These are phyloP conservation scores for Corydoras sp. DNA, from an alignment of 2,113 vertebrate species.

Conservation along the genomic window DNA sequence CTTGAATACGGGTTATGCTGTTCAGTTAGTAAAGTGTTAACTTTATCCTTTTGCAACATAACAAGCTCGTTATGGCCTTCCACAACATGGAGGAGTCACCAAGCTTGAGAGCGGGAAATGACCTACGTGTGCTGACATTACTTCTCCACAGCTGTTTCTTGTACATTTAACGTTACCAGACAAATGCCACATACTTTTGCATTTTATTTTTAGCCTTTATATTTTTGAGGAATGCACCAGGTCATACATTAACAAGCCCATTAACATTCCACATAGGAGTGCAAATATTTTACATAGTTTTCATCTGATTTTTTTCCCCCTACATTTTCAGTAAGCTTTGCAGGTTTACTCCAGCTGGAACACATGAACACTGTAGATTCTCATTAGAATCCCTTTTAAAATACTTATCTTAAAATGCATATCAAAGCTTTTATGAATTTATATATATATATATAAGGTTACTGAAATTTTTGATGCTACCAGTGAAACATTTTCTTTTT, in stretches of 20 bases:
- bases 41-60: conserved; percentile 4
- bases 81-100: conserved; percentile 14
- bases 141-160: conserved; percentile 1
- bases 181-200: background rate
- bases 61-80: conserved; percentile 23
- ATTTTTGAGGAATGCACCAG: background rate
- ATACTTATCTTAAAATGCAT: too few relatives aligned
- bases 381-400: too few relatives aligned
- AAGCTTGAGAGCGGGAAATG: conserved; percentile 22
- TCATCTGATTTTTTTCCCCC: background rate
- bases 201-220: conserved; percentile 4
- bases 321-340: too few relatives aligned
- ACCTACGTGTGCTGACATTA: conserved; percentile 5
- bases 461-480: too few relatives aligned
- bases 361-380: too few relatives aligned
- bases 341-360: too few relatives aligned
- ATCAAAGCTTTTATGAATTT: too few relatives aligned
- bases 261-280: background rate
- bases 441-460: too few relatives aligned
- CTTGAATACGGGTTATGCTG: conserved; percentile 6
- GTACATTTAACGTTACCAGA: conserved; percentile 11
- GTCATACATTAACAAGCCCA: background rate
- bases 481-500: too few relatives aligned
- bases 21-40: conserved; percentile 16
- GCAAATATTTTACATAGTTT: background rate